Conservation (phyloP, 1,140 invertebrate genomes). For the Maconellicoccus hirsutus region DNA sequence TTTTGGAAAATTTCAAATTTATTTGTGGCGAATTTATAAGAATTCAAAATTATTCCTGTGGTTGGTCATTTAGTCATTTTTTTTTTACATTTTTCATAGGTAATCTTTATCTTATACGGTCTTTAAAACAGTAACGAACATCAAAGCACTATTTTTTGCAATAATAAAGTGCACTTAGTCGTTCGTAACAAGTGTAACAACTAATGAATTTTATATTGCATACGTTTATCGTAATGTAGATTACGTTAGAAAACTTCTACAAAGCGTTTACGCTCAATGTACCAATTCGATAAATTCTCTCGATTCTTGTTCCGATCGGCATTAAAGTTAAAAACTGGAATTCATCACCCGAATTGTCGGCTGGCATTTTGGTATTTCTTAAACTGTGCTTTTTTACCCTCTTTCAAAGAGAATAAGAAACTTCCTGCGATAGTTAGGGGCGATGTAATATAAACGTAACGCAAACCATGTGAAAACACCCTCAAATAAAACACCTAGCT, state of each 20-base stretch:
- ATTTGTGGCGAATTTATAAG: too few relatives aligned
- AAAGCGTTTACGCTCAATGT: not conserved
- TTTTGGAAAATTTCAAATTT: too few relatives aligned
- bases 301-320: not conserved
- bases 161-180: too few relatives aligned
- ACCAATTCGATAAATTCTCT: not conserved
- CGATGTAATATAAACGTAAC: constrained; percentile 4
- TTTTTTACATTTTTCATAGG: too few relatives aligned
- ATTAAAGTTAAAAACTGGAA: not conserved
- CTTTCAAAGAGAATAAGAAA: not conserved
- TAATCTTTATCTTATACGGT: too few relatives aligned
- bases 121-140: too few relatives aligned
- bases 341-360: not conserved
- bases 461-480: not conserved
- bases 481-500: not conserved
- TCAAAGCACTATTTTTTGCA: too few relatives aligned
- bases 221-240: not conserved
- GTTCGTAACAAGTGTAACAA: too few relatives aligned
- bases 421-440: constrained; percentile 2
- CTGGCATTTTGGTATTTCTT: not conserved
- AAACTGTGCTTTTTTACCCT: not conserved
- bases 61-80: too few relatives aligned
- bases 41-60: not conserved
- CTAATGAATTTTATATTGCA: not conserved
- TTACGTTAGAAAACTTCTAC: not conserved